Percentiles rank a stretch among this genome's conserved stretches.
These are phyloP conservation scores for Melanotaenia maccullochi DNA, from an alignment of 2,797 vertebrate genomes.

Conservation along the genomic window DNA sequence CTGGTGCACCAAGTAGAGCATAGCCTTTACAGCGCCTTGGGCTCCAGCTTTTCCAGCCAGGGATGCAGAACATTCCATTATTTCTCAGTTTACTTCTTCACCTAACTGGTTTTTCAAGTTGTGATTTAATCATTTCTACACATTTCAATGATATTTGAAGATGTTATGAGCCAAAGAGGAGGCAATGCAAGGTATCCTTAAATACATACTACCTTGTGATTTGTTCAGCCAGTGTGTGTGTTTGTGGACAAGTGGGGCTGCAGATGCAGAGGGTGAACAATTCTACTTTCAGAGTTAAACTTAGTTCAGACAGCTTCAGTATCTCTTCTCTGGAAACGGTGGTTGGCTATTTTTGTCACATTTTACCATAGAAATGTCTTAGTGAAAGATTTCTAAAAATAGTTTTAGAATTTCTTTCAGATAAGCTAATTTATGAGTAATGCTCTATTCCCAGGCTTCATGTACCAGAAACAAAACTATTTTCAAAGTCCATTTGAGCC, in stretches of 20 bases:
- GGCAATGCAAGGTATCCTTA: slow-evolving; percentile 14
- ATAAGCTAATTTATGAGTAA: not conserved
- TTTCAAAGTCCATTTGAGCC: slow-evolving; percentile 20
- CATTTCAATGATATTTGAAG: slow-evolving; percentile 18
- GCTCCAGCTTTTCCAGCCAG: slow-evolving; percentile 29
- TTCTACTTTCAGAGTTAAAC: slow-evolving; percentile 14
- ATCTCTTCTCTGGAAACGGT: slow-evolving; percentile 3
- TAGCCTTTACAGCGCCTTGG: slow-evolving; percentile 57
- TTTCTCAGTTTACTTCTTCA: slow-evolving; percentile 24
- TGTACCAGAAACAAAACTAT: not conserved
- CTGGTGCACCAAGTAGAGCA: slow-evolving; percentile 68
- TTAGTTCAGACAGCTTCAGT: slow-evolving; percentile 29
- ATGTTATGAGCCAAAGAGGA: not conserved
- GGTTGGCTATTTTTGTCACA: not conserved
- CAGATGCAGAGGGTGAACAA: slow-evolving; percentile 4
- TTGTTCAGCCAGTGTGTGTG: slow-evolving; percentile 51
- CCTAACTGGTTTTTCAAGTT: slow-evolving; percentile 8
- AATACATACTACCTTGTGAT: slow-evolving; percentile 50
- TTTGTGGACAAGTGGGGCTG: not conserved
- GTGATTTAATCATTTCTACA: slow-evolving; percentile 10
- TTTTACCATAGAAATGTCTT: slow-evolving; percentile 9
- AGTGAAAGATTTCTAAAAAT: not conserved
- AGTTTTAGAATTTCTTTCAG: not conserved
- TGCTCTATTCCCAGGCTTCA: not conserved
- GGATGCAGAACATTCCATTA: slow-evolving; percentile 31